phyloP scores from a whole-genome alignment of 2,797 vertebrate genomes.

The Sebastes iracundus region DNA sequence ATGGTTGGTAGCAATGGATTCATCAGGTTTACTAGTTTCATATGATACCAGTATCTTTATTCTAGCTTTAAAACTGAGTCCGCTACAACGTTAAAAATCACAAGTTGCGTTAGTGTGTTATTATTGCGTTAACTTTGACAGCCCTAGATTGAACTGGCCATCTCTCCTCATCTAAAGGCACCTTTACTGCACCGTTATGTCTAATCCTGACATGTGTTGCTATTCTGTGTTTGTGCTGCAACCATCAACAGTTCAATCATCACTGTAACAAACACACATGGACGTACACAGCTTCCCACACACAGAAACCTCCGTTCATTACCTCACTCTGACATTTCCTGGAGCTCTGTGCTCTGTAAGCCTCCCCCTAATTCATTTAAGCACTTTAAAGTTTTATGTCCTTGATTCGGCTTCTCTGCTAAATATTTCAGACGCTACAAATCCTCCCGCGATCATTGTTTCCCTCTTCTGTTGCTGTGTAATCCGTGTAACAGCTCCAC shows the following conservation, averaged over 20 bases:
- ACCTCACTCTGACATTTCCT: not conserved
- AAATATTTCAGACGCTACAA: conserved; percentile 40
- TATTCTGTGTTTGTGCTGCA: not conserved
- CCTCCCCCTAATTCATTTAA: conserved; percentile 26
- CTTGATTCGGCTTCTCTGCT: conserved; percentile 27
- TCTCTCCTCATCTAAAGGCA: no score
- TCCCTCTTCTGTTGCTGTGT: not conserved
- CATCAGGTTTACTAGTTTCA: no score
- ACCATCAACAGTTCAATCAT: not conserved
- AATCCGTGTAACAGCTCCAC: conserved; percentile 18
- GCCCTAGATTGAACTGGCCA: no score
- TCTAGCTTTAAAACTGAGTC: no score
- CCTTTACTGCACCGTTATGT: no score
- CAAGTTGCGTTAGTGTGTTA: no score
- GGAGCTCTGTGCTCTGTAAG: not conserved
- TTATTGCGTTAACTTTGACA: no score
- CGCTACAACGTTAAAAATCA: no score
- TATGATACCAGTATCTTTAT: no score
- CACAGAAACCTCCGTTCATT: not conserved
- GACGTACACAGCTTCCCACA: not conserved
- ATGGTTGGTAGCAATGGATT: no score
- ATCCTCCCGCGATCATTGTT: conserved; percentile 21
- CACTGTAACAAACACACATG: not conserved
- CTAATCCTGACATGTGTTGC: no score
- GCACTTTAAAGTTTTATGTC: conserved; percentile 16